phyloP scores from a whole-genome alignment of 2,888 invertebrate species.

The Coenonympha arcania region DNA sequence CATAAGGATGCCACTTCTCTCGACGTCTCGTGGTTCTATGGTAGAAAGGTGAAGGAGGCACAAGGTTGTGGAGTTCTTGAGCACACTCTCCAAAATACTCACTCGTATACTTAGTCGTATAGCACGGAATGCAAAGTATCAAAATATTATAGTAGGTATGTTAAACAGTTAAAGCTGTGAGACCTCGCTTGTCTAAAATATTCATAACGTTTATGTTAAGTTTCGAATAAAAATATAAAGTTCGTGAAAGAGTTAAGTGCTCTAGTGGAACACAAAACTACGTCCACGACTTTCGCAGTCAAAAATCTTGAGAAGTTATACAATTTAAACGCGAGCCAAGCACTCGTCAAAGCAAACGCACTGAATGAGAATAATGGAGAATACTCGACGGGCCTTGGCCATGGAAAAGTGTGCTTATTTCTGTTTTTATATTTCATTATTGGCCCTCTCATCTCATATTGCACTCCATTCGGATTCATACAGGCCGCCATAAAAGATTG shows the following conservation, averaged over 20 bases:
- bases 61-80: no score
- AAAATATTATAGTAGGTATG: no score
- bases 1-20: no score
- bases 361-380: conserved; percentile 68
- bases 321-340: conserved; percentile 61
- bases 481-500: conserved; percentile 71
- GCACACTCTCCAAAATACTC: no score
- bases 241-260: conserved; percentile 7
- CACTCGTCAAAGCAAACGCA: conserved; percentile 61
- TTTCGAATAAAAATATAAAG: no score
- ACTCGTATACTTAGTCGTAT: no score
- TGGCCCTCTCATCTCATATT: conserved; percentile 72
- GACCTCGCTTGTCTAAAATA: no score
- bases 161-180: no score
- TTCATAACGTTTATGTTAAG: background rate
- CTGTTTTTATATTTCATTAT: conserved; percentile 74
- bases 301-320: conserved; percentile 30
- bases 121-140: no score
- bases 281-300: conserved; percentile 4
- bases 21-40: no score
- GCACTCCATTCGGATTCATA: conserved; percentile 66
- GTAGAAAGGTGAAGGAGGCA: no score
- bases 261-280: background rate
- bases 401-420: conserved; percentile 65
- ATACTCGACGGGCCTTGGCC: conserved; percentile 54